Evolutionary conservation across 2,797 vertebrate genomes (phyloP), one percentile per base, ranked within the genome.

Genomic region (Gallirallus australis): DNA sequence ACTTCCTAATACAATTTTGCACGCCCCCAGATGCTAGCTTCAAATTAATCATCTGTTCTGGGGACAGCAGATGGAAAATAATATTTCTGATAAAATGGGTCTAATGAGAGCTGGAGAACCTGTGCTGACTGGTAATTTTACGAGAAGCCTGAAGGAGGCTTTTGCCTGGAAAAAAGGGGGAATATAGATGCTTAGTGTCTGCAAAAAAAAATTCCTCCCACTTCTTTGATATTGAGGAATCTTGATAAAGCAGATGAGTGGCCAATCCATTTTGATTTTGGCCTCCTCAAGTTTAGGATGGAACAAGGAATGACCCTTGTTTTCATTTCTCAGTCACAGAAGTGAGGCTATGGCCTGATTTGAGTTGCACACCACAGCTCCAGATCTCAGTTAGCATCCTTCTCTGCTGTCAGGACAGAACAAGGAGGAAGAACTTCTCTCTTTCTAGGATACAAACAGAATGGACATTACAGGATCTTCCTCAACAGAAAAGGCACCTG

Each of bases 31-130:
- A 90, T 57, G 70, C 59, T 84, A 63, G 35, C 82, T 95, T 94
- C 54, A 88, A 93, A 94, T 87, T 86, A 91, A 89, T 94, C 76
- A 91, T 87, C 85, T 93, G 85, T 93, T 94, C 87, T 80, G 70
- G 73, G 73, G 64, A 88, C 42, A 93, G 68, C 85, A 91, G 66
- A 94, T 73, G 73, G 82, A 94, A 96, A 93, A 86, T 52, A 89
- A 65, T 42, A 73, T 90, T 90, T 53, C 81, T 86, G 78, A 89
- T 91, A 76, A 94, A 91, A 82, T 56, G 52, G 33, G 52, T 73
- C 68, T 95, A 89, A 90, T 84, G 83, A 85, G 73, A 96, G 60
- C 86, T 48, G 18, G 59, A 86, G 77, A 65, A 78, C 52, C 81
- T 6, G 12, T 61, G 37, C 56, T 89, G 86, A 91, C 82, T 90